Evolutionary conservation across 2,888 invertebrate species (phyloP).

Genomic region (Alsophila aescularia): DNA sequence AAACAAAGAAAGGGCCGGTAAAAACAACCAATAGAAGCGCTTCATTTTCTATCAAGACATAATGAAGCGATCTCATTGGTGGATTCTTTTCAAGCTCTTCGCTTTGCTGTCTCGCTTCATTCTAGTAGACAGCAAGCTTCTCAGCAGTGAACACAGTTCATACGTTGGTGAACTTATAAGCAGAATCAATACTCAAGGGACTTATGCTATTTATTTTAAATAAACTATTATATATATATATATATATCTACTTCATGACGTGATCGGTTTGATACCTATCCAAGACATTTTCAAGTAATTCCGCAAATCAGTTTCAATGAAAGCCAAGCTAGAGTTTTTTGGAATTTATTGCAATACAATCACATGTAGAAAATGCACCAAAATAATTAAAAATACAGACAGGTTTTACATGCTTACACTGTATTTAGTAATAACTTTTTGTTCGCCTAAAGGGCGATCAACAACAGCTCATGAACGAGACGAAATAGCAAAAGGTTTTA

Average conservation of each 20-base stretch:
- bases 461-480: too few species aligned
- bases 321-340: conserved; percentile 49
- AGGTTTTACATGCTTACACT: too few species aligned
- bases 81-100: too few species aligned
- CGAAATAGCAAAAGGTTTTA: neutral
- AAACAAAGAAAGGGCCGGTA: too few species aligned
- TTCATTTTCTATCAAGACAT: too few species aligned
- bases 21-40: too few species aligned
- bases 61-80: too few species aligned
- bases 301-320: conserved; percentile 49
- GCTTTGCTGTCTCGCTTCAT: too few species aligned
- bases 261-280: conserved; percentile 76
- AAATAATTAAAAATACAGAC: conserved; percentile 10
- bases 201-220: neutral
- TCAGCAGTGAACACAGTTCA: neutral
- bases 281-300: conserved; percentile 34
- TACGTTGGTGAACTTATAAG: neutral
- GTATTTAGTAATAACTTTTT: too few species aligned
- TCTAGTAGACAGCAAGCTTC: too few species aligned
- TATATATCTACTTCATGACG: conserved; percentile 30
- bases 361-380: conserved; percentile 38
- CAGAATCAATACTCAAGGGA: neutral
- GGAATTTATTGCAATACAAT: conserved; percentile 58
- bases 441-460: too few species aligned
- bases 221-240: neutral